Evolutionary conservation across 2,113 vertebrate species (phyloP).

Genomic region (Cyanoliseus patagonus): DNA sequence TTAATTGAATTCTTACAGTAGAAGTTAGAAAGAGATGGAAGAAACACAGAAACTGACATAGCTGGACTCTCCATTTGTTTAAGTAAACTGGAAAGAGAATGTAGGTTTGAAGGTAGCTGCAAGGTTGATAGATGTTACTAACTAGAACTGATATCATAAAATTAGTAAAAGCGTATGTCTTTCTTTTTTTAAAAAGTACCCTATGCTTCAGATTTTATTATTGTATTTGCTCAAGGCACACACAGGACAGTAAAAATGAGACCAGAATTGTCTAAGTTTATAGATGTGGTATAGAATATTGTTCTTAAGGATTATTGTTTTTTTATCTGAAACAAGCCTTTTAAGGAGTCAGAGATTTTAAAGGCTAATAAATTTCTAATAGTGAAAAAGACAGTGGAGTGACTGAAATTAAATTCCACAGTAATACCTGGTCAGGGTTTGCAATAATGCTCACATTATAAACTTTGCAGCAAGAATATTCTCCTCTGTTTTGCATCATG

Average conservation of each 20-base stretch:
- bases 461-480: background rate
- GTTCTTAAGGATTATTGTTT: background rate
- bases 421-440: background rate
- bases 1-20: background rate
- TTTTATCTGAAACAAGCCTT: background rate
- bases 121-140: background rate
- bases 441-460: background rate
- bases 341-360: background rate
- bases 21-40: background rate
- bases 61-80: background rate
- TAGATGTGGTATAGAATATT: background rate
- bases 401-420: background rate
- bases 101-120: background rate
- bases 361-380: background rate
- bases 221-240: background rate
- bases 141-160: background rate
- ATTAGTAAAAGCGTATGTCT: background rate
- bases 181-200: background rate
- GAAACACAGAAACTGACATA: background rate
- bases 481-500: background rate
- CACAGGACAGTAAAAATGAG: background rate
- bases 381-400: background rate
- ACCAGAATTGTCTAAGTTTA: background rate
- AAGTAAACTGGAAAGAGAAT: background rate
- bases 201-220: background rate